A percentile compares a stretch with the other conserved stretches of the same genome.
Conservation (phyloP, 2,113 vertebrate species). For the Macroglossus sobrinus region DNA sequence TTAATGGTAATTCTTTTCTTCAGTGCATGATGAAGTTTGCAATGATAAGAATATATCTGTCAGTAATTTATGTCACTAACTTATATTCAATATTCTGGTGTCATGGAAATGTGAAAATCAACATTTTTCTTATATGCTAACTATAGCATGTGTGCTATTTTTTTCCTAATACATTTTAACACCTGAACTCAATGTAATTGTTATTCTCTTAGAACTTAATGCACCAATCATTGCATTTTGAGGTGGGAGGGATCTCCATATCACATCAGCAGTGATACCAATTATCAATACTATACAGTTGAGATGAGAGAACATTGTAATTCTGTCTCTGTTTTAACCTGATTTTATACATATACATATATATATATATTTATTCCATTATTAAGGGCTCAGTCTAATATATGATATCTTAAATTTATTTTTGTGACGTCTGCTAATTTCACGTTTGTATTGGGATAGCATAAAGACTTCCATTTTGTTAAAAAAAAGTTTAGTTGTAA, state of each 20-base stretch:
- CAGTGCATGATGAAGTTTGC: conserved; percentile 4
- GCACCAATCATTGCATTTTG: conserved; percentile 47
- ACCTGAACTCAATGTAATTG: conserved; percentile 32
- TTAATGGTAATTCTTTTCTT: conserved; percentile 19
- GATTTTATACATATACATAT: neutral
- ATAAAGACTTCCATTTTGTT: neutral
- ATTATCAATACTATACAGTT: conserved; percentile 41
- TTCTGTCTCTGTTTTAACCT: conserved; percentile 48
- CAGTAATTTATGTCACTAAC: neutral
- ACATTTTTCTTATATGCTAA: neutral
- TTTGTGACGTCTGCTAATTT: conserved; percentile 6
- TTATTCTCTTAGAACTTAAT: conserved; percentile 66
- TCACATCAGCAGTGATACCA: conserved; percentile 46
- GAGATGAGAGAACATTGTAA: conserved; percentile 33
- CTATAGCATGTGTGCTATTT: neutral
- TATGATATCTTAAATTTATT: neutral
- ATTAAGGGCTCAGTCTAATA: neutral
- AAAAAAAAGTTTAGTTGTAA: neutral
- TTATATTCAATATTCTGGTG: neutral
- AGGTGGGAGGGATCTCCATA: conserved; percentile 41
- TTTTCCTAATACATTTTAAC: conserved; percentile 36
- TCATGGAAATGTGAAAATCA: neutral
- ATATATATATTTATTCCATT: neutral
- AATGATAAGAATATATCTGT: neutral
- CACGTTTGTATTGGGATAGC: neutral